A percentile compares a stretch with the other conserved stretches of the same genome.
These are phyloP conservation scores for Apeltes quadracus DNA, from an alignment of 2,113 vertebrate genomes.

Conservation along the genomic window DNA sequence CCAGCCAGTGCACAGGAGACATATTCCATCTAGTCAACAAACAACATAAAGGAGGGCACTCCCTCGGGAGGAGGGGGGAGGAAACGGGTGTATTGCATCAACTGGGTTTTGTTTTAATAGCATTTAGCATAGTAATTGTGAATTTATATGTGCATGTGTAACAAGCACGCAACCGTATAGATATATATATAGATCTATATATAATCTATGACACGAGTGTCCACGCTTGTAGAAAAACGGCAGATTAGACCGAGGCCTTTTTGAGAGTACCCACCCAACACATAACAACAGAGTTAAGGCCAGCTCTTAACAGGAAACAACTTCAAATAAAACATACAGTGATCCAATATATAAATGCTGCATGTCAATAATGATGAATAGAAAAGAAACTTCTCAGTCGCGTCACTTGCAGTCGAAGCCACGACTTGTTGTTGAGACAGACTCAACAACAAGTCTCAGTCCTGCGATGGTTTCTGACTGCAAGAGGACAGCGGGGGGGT, in stretches of 20 bases:
- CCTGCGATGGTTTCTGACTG: slow-evolving; percentile 38
- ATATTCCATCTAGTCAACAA: slow-evolving; percentile 62
- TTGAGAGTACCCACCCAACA: slow-evolving; percentile 70
- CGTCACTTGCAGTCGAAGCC: slow-evolving; percentile 38
- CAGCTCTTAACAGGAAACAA: slow-evolving; percentile 76
- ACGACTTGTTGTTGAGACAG: slow-evolving; percentile 18
- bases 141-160: slow-evolving; percentile 64
- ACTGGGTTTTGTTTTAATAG: slow-evolving; percentile 63
- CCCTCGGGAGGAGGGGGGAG: slow-evolving; percentile 46
- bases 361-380: slow-evolving; percentile 60
- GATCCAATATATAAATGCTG: slow-evolving; percentile 75
- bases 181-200: slow-evolving; percentile 62
- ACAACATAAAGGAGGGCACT: slow-evolving; percentile 53
- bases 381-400: slow-evolving; percentile 50
- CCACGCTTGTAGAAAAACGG: slow-evolving; percentile 69
- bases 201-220: slow-evolving; percentile 63
- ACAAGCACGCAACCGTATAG: slow-evolving; percentile 62
- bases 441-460: slow-evolving; percentile 39
- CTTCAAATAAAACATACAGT: slow-evolving; percentile 64
- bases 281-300: slow-evolving; percentile 72
- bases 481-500: slow-evolving; percentile 29
- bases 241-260: slow-evolving; percentile 68
- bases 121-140: slow-evolving; percentile 69
- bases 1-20: slow-evolving; percentile 58
- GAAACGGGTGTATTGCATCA: slow-evolving; percentile 65